Conservation (phyloP, 2,888 invertebrate genomes). For the Danaus chrysippus region DNA sequence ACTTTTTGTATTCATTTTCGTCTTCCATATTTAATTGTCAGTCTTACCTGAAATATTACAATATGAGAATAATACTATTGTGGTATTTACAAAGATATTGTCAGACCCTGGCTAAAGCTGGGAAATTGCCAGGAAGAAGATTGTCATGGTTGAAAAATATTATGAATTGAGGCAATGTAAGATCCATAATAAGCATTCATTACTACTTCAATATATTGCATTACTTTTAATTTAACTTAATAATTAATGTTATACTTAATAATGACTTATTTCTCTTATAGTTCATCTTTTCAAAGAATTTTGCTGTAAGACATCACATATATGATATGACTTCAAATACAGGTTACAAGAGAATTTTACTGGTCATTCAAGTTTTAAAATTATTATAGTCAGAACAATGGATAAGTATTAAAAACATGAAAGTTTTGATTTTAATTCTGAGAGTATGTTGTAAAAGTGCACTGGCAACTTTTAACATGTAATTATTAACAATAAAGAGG, state of each 20-base stretch:
- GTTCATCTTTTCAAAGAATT: neutral
- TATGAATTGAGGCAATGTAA: no score
- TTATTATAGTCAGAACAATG: neutral
- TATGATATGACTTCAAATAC: neutral
- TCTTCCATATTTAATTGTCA: constrained; percentile 83
- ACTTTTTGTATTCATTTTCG: constrained; percentile 91
- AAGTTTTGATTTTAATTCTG: neutral
- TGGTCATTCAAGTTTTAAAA: constrained; percentile 1
- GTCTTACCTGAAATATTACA: constrained; percentile 30
- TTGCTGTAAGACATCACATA: neutral
- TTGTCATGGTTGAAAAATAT: neutral
- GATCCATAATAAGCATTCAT: no score
- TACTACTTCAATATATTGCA: no score
- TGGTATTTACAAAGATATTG: neutral
- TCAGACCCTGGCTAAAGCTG: no score
- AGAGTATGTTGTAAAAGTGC: neutral
- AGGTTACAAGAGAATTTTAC: neutral
- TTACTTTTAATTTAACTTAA: no score
- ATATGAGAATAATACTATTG: neutral
- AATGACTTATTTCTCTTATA: no score
- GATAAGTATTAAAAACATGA: neutral
- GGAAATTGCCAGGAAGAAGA: no score
- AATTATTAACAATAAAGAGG: constrained; percentile 10
- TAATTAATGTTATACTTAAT: no score
- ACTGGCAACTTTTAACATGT: neutral